A percentile compares a stretch with the other conserved stretches of the same genome.
phyloP scores from a whole-genome alignment of 2,113 vertebrate genomes.

The Ctenodactylus gundi region DNA sequence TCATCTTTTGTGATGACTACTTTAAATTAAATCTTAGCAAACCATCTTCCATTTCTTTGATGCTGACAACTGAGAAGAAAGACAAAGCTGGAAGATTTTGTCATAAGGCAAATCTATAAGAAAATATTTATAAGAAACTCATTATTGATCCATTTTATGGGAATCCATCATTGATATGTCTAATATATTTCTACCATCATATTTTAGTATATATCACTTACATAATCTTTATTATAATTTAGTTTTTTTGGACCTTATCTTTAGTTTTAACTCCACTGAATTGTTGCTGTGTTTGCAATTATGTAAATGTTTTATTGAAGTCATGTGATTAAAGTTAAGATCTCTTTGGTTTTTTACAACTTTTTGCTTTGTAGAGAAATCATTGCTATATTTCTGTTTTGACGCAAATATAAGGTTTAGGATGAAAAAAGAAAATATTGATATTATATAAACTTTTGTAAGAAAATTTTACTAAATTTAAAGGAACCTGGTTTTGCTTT shows the following conservation, averaged over 20 bases:
- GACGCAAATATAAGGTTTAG: neutral
- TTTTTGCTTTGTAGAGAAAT: constrained; percentile 14
- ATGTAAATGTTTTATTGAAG: neutral
- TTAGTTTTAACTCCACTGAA: neutral
- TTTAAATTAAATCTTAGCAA: neutral
- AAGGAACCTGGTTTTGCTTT: no score
- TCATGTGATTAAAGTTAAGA: constrained; percentile 25
- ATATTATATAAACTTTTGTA: neutral
- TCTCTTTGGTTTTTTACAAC: neutral
- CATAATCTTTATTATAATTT: neutral
- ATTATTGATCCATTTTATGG: neutral
- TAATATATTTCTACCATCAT: neutral
- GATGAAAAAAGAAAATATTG: neutral
- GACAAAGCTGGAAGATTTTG: neutral
- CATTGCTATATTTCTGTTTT: neutral
- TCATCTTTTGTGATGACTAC: neutral
- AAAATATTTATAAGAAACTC: neutral
- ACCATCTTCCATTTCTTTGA: neutral
- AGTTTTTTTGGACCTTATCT: neutral
- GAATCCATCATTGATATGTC: neutral
- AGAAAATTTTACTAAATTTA: no score
- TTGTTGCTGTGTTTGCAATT: constrained; percentile 16
- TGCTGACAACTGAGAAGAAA: neutral
- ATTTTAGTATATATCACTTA: neutral
- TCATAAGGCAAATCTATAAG: neutral